These are phyloP conservation scores for Brachyrhaphis roseni DNA, from an alignment of 2,797 vertebrate genomes.

Conservation along the genomic window DNA sequence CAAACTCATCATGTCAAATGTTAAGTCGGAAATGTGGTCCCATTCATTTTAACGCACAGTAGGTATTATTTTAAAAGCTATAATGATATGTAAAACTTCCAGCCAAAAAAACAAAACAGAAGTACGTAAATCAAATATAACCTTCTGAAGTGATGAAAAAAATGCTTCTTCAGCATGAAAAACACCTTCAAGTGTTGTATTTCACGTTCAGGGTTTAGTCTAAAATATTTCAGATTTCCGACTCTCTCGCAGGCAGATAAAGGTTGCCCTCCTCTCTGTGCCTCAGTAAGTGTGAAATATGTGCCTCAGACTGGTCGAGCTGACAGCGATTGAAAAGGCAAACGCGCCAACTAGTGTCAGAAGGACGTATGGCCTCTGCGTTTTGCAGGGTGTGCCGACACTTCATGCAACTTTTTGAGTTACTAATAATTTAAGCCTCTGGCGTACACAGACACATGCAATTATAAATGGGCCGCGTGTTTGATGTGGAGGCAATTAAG, in stretches of 20 bases:
- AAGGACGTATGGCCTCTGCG: conserved; percentile 50
- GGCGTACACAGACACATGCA: conserved; percentile 18
- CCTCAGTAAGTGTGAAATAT: conserved; percentile 55
- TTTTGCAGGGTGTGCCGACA: conserved; percentile 57
- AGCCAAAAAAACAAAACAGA: background rate
- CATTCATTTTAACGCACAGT: background rate
- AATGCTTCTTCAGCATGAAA: background rate
- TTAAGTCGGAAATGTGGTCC: background rate
- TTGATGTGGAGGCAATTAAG: conserved; percentile 55
- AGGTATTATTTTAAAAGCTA: background rate
- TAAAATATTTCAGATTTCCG: conserved; percentile 29
- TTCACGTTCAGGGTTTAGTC: background rate
- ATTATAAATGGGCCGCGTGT: conserved; percentile 23
- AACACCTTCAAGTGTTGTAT: background rate
- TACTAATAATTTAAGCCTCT: conserved; percentile 55
- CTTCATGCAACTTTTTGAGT: conserved; percentile 36
- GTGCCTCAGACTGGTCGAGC: conserved; percentile 38
- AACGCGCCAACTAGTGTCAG: conserved; percentile 86
- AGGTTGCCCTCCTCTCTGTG: conserved; percentile 32
- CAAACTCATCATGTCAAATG: background rate
- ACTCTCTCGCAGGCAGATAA: conserved; percentile 32
- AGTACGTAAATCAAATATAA: background rate
- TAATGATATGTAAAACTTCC: background rate
- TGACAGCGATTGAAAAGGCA: conserved; percentile 78
- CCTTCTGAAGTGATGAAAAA: background rate